Conservation (phyloP, 2,113 vertebrate genomes). For the Psammodynastes pulverulentus region DNA sequence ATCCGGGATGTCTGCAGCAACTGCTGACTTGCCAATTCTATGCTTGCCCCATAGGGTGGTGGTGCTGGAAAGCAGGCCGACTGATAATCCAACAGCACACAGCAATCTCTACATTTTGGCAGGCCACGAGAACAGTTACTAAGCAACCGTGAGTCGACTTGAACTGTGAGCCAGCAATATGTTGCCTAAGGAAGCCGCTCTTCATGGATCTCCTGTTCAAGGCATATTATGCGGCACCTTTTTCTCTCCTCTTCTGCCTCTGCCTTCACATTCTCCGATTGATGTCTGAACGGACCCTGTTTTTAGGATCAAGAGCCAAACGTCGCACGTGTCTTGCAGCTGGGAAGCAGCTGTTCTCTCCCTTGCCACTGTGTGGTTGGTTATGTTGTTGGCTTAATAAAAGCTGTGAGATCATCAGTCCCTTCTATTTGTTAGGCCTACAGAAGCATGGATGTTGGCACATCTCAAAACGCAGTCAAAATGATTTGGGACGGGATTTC, state of each 20-base stretch:
- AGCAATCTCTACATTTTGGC: constrained; percentile 99
- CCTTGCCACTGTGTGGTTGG: constrained; percentile 83
- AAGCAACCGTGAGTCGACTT: constrained; percentile 52
- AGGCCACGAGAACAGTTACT: constrained; percentile 98
- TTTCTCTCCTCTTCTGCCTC: not conserved
- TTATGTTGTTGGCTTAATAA: constrained; percentile 80
- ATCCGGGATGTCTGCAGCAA: not conserved
- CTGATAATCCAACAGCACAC: constrained; percentile 88
- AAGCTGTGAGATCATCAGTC: constrained; percentile 72
- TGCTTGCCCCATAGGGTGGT: constrained; percentile 83
- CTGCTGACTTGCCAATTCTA: not conserved
- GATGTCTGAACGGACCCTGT: constrained; percentile 37
- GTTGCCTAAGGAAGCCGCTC: constrained; percentile 29
- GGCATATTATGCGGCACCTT: constrained; percentile 39
- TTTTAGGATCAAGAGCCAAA: constrained; percentile 54
- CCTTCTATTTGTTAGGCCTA: constrained; percentile 60
- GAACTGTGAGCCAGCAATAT: constrained; percentile 27
- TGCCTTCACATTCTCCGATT: not conserved
- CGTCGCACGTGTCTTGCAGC: constrained; percentile 65
- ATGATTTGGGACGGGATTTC: constrained; percentile 62
- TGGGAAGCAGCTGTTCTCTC: constrained; percentile 76
- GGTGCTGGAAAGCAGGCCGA: constrained; percentile 93
- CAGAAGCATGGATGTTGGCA: constrained; percentile 53
- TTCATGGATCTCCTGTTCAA: constrained; percentile 39
- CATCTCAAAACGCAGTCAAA: constrained; percentile 58